Evolutionary conservation across 2,888 invertebrate genomes (phyloP).

Genomic region (Xylota segnis): DNA sequence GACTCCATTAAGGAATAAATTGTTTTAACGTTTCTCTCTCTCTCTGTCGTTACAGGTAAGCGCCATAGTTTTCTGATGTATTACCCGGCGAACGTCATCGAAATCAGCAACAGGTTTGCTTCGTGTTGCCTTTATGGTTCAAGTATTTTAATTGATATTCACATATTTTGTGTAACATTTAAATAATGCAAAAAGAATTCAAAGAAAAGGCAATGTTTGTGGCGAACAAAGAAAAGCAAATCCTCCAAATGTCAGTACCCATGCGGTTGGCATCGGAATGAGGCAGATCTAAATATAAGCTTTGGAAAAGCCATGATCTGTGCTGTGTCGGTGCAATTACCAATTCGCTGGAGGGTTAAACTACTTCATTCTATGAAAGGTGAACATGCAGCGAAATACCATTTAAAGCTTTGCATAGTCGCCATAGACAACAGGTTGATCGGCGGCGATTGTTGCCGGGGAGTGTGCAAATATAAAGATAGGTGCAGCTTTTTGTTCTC

Average conservation of each 20-base stretch:
- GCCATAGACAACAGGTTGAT: slow-evolving; percentile 50
- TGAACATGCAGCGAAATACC: slow-evolving; percentile 65
- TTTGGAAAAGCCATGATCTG: slow-evolving; percentile 43
- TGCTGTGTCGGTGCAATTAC: slow-evolving; percentile 53
- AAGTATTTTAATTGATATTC: slow-evolving; percentile 60
- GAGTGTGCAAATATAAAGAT: slow-evolving; percentile 49
- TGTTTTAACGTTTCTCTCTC: slow-evolving; percentile 9
- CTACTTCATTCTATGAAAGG: slow-evolving; percentile 63
- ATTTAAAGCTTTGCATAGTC: slow-evolving; percentile 45
- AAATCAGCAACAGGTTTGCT: slow-evolving; percentile 43
- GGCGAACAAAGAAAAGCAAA: slow-evolving; percentile 20
- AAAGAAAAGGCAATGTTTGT: slow-evolving; percentile 13
- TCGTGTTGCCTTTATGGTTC: slow-evolving; percentile 42
- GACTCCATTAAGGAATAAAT: slow-evolving; percentile 10
- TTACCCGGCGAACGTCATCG: slow-evolving; percentile 12
- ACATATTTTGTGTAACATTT: slow-evolving; percentile 62
- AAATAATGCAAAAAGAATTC: slow-evolving; percentile 32
- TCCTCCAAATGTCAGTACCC: slow-evolving; percentile 61
- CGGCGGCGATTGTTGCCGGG: slow-evolving; percentile 42
- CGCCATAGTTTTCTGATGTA: slow-evolving; percentile 2
- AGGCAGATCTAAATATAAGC: slow-evolving; percentile 25
- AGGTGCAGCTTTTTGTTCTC: slow-evolving; percentile 57
- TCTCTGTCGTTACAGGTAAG: slow-evolving; percentile 39
- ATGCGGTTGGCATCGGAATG: slow-evolving; percentile 16
- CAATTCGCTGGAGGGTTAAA: slow-evolving; percentile 59